Percentiles rank a stretch among this genome's conserved stretches.
Conservation (phyloP, 2,113 vertebrate species). For the Saguinus midas region DNA sequence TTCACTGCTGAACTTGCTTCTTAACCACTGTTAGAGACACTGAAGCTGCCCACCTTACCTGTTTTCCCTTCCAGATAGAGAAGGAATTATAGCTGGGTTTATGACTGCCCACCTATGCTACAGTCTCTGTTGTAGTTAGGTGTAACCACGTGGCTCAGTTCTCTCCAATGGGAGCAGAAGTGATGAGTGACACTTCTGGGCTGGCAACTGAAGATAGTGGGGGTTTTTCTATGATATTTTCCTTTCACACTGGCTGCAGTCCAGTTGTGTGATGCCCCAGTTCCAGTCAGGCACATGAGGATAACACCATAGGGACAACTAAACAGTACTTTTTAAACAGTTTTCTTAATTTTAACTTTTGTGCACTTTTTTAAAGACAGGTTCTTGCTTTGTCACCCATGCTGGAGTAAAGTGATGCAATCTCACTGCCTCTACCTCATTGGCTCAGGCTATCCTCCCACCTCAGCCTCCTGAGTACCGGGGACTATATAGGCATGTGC, state of each 20-base stretch:
- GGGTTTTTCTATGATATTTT: not conserved
- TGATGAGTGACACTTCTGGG: not conserved
- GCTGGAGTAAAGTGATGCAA: too few relatives aligned
- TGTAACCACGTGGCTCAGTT: not conserved
- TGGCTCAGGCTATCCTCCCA: too few relatives aligned
- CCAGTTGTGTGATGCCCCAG: not conserved
- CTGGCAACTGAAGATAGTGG: not conserved
- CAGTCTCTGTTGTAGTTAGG: not conserved
- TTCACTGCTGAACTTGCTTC: rapidly evolving
- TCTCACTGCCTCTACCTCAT: too few relatives aligned
- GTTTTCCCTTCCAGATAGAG: not conserved
- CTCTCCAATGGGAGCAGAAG: not conserved
- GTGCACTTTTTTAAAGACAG: too few relatives aligned
- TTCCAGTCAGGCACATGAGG: not conserved
- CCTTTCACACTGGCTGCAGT: not conserved
- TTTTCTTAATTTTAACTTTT: too few relatives aligned
- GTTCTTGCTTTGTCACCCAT: too few relatives aligned
- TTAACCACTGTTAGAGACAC: not conserved
- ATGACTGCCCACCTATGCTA: not conserved
- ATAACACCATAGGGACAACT: not conserved
- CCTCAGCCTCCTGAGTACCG: too few relatives aligned
- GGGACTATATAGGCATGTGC: too few relatives aligned
- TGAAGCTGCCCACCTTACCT: too few relatives aligned
- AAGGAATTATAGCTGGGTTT: rapidly evolving
- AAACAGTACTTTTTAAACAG: not conserved